phyloP scores from a whole-genome alignment of 2,113 vertebrate genomes.

The Thermophis baileyi region DNA sequence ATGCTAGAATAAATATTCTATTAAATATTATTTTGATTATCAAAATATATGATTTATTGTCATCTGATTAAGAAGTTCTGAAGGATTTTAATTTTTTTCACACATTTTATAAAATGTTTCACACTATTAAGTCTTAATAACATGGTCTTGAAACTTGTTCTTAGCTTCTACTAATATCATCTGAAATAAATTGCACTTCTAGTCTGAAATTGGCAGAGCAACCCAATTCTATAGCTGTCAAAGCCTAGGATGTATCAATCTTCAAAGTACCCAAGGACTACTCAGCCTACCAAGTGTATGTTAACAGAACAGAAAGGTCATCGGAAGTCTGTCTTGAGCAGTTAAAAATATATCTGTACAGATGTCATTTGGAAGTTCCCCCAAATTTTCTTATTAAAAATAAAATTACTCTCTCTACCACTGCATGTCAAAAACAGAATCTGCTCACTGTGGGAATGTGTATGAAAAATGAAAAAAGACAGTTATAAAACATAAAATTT shows the following conservation, averaged over 20 bases:
- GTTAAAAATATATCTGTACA: constrained; percentile 36
- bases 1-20: background rate
- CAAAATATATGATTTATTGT: constrained; percentile 7
- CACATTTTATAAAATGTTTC: constrained; percentile 45
- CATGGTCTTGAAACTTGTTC: constrained; percentile 41
- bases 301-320: constrained; percentile 52
- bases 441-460: background rate
- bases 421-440: constrained; percentile 24
- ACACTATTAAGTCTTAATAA: constrained; percentile 52
- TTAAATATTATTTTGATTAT: constrained; percentile 26
- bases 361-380: constrained; percentile 42
- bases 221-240: constrained; percentile 63
- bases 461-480: background rate
- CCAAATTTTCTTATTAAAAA: constrained; percentile 47
- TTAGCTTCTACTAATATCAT: constrained; percentile 51
- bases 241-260: constrained; percentile 62
- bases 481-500: constrained; percentile 25
- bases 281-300: constrained; percentile 22
- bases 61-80: constrained; percentile 39
- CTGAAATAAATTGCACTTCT: constrained; percentile 37
- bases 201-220: constrained; percentile 58
- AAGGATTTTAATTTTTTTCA: constrained; percentile 15
- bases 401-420: constrained; percentile 18
- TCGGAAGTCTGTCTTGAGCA: constrained; percentile 44
- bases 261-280: constrained; percentile 55